A percentile compares a stretch with the other conserved stretches of the same genome.
Evolutionary conservation across 1,140 invertebrate genomes (phyloP).

Genomic region (Doryteuthis pealeii): DNA sequence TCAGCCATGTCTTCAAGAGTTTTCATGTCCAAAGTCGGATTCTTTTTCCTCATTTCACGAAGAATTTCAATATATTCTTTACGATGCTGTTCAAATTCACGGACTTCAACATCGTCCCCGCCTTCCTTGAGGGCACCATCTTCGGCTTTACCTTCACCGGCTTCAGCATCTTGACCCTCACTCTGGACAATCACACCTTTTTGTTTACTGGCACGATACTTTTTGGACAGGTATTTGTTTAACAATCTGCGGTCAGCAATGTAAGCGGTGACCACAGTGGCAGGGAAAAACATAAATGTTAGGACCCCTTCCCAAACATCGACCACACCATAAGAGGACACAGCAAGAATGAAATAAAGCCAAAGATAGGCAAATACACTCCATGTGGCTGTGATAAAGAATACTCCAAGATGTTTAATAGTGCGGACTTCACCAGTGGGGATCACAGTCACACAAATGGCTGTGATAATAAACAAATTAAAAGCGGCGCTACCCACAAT

Average conservation of each 20-base stretch:
- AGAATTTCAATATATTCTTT: constrained; percentile 90
- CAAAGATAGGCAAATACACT: constrained; percentile 99
- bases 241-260: constrained; percentile 79
- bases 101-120: constrained; percentile 67
- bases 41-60: constrained; percentile 79
- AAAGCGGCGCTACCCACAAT: constrained; percentile 99
- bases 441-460: constrained; percentile 91
- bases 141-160: constrained; percentile 67
- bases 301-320: constrained; percentile 92
- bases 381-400: constrained; percentile 96
- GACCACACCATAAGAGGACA: constrained; percentile 73
- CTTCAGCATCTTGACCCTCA: constrained; percentile 63
- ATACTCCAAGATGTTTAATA: constrained; percentile 96
- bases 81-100: constrained; percentile 85
- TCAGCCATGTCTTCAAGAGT: constrained; percentile 87
- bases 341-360: constrained; percentile 93
- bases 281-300: constrained; percentile 95
- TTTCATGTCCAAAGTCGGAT: constrained; percentile 59
- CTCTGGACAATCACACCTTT: constrained; percentile 82
- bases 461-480: constrained; percentile 97
- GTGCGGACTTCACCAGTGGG: constrained; percentile 85
- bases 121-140: constrained; percentile 48
- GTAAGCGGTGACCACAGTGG: constrained; percentile 95
- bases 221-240: constrained; percentile 90
- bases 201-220: constrained; percentile 79